Percentiles rank a stretch among this genome's conserved stretches.
Evolutionary conservation across 2,113 vertebrate genomes (phyloP).

Genomic region (Furnarius figulus): DNA sequence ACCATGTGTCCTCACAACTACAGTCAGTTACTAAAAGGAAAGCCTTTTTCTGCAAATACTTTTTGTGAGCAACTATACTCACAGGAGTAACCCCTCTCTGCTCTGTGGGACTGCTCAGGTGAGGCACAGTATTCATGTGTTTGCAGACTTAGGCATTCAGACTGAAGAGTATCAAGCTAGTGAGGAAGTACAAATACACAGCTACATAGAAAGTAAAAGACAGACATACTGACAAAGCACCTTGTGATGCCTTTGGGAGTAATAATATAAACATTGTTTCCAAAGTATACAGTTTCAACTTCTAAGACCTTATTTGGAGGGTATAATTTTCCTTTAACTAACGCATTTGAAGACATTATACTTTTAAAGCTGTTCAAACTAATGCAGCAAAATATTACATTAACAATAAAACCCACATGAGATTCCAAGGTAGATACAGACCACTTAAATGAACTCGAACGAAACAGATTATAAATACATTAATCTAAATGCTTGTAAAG

Average conservation of each 20-base stretch:
- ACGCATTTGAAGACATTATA: conserved; percentile 13
- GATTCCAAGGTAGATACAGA: not conserved
- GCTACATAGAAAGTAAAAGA: not conserved
- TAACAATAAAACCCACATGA: not conserved
- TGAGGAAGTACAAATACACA: conserved; percentile 23
- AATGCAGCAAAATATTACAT: conserved; percentile 16
- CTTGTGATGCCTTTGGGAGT: not conserved
- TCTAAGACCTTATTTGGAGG: conserved; percentile 10
- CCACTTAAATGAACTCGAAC: conserved; percentile 21
- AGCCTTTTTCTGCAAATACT: conserved; percentile 15
- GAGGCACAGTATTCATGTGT: not conserved
- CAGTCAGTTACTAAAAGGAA: not conserved
- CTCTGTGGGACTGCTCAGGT: not conserved
- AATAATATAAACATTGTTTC: not conserved
- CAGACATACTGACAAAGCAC: not conserved
- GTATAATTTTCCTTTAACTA: conserved; percentile 22
- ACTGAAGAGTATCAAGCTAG: not conserved
- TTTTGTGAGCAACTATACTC: not conserved
- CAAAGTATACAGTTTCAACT: conserved; percentile 6
- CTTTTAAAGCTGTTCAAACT: conserved; percentile 43
- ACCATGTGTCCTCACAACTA: conserved; percentile 36
- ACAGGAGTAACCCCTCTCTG: not conserved
- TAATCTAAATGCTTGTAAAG: not conserved
- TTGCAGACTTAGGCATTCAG: not conserved
- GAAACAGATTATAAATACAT: not conserved